Conservation (phyloP, 2,797 vertebrate genomes). For the Sebastes steindachneri region DNA sequence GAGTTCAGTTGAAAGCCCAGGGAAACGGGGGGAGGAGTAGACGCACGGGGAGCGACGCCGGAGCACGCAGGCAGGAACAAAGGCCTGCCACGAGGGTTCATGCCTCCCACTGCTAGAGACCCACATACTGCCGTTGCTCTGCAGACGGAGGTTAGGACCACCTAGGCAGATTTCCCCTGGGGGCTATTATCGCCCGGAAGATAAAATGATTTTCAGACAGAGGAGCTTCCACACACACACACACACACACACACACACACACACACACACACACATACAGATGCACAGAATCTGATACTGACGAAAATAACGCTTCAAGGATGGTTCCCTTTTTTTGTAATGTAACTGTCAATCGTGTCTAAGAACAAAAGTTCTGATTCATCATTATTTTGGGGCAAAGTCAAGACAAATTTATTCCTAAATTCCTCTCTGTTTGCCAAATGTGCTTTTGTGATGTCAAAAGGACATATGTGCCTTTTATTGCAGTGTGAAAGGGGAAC, state of each 20-base stretch:
- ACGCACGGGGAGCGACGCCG: slow-evolving; percentile 39
- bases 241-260: slow-evolving; percentile 53
- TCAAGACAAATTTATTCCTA: slow-evolving; percentile 26
- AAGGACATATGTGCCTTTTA: not conserved
- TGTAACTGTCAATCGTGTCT: slow-evolving; percentile 14
- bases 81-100: slow-evolving; percentile 70
- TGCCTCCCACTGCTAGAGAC: slow-evolving; percentile 69
- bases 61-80: slow-evolving; percentile 75
- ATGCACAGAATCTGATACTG: slow-evolving; percentile 46
- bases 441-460: slow-evolving; percentile 9
- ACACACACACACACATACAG: slow-evolving; percentile 46
- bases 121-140: slow-evolving; percentile 58
- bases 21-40: slow-evolving; percentile 43
- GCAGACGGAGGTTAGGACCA: slow-evolving; percentile 77
- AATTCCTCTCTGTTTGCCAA: not conserved
- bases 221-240: slow-evolving; percentile 54
- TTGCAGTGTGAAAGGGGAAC: not conserved
- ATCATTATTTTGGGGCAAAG: slow-evolving; percentile 37
- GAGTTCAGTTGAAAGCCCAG: slow-evolving; percentile 68
- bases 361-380: slow-evolving; percentile 40
- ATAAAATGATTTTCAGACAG: slow-evolving; percentile 80
- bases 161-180: slow-evolving; percentile 78
- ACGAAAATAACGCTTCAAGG: slow-evolving; percentile 38
- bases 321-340: not conserved
- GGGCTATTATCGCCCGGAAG: slow-evolving; percentile 71